A percentile compares a stretch with the other conserved stretches of the same genome.
phyloP scores from a whole-genome alignment of 2,797 vertebrate species.

The Ispidina lecontei region DNA sequence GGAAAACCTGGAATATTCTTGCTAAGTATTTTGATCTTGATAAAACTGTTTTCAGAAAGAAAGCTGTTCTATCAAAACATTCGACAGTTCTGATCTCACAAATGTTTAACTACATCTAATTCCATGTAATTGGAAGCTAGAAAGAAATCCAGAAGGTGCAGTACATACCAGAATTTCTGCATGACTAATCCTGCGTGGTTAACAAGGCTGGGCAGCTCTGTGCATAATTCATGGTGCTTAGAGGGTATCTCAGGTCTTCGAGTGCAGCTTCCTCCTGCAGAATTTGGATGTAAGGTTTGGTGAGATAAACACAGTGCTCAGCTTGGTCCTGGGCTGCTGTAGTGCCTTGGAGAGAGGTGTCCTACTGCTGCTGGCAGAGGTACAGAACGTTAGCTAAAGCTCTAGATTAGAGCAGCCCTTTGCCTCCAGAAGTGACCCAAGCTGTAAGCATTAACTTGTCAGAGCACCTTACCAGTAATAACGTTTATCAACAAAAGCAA shows the following conservation, averaged over 20 bases:
- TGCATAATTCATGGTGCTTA: constrained; percentile 56
- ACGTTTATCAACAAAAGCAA: not conserved
- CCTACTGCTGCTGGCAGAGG: not conserved
- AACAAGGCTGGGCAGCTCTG: constrained; percentile 38
- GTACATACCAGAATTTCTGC: not conserved
- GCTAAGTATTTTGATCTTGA: not conserved
- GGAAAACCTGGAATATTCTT: not conserved
- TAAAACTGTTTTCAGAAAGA: not conserved
- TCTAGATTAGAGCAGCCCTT: not conserved
- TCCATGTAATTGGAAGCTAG: not conserved
- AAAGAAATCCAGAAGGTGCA: constrained; percentile 27
- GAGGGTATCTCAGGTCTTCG: constrained; percentile 7
- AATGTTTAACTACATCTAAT: not conserved
- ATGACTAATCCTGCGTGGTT: constrained; percentile 2
- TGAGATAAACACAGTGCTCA: not conserved
- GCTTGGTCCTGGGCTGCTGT: not conserved
- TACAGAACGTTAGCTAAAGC: not conserved
- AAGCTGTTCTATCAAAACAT: not conserved
- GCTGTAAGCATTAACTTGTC: not conserved
- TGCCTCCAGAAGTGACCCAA: not conserved
- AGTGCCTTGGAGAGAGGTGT: not conserved
- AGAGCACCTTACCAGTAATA: not conserved
- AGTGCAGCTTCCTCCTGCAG: not conserved
- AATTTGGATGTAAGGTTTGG: not conserved
- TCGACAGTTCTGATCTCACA: not conserved